Evolutionary conservation across 1,140 invertebrate species (phyloP), one percentile per base, ranked within the genome.

Genomic region (Cyclina sinensis): DNA sequence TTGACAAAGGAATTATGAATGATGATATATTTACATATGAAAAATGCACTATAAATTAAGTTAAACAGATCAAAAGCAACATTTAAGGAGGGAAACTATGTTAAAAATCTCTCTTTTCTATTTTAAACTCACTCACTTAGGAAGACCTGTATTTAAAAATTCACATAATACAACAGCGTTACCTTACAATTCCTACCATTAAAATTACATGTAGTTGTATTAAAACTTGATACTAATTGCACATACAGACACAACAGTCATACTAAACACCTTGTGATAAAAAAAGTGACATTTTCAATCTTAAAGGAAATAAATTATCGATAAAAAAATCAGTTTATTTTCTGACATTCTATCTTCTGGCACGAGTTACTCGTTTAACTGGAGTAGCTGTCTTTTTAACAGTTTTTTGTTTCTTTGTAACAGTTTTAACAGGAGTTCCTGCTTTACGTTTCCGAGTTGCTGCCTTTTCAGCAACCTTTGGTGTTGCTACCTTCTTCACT

Each of bases 331-430:
- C 16, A 4, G 3, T 57, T 27, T 9, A 57, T 37, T 4, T 12
- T 5, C 32, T 24, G 24, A 30, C 59, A 30, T 30, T 32, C 57
- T 73, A 73, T 54, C 65, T 24, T 37, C 82, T n/a, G 2, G 82
- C 46, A n/a, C 82, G 54, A 30, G 84, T 86, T 9, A 78, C 84
- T 18, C 51, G 24, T 78, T 86, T 86, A 5, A 39, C 65, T 48
- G 82, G 82, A 74, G 82, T 73, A 0, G 65, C 35, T 14, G 30
- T 59, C 51, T 59, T 78, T 46, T 39, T n/a, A 4, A 35, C 37
- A 30, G 65, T n/a, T n/a, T 57, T 85, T 46, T 39, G 27, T 74
- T 85, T 85, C 43, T 85, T 85, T 0, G 24, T 68, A 18, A 27
- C 54, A 39, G 32, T 0, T 70, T 68, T 83, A 11, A 48, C 65